Evolutionary conservation across 2,888 invertebrate genomes (phyloP).

Genomic region (Acheta domesticus): DNA sequence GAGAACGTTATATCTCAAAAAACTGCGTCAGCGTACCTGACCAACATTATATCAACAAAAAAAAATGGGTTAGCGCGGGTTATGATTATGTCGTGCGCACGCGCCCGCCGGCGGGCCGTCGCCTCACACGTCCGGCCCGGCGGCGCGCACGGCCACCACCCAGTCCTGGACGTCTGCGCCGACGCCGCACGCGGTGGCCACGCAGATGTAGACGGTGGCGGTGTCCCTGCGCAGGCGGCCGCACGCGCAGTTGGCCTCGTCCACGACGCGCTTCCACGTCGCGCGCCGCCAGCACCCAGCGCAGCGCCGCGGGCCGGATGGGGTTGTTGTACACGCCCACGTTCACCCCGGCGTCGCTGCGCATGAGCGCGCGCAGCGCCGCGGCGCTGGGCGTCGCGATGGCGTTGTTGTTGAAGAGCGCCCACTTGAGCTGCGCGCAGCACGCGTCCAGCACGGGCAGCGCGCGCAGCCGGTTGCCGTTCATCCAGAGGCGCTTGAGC

Average conservation of each 20-base stretch:
- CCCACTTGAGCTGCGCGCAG: neutral
- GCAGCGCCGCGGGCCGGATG: neutral
- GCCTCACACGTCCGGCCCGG: too few species aligned
- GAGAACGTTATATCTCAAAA: too few species aligned
- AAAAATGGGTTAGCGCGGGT: too few species aligned
- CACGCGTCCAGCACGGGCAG: neutral
- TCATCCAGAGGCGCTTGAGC: neutral
- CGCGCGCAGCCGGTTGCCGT: neutral
- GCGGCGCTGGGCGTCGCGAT: neutral
- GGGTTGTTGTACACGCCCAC: neutral
- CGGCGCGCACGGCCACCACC: neutral
- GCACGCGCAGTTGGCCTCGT: neutral
- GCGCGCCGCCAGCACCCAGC: neutral
- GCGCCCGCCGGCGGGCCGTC: too few species aligned
- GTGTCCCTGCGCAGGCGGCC: neutral
- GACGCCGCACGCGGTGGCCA: neutral
- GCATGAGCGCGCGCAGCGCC: neutral
- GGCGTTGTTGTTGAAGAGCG: neutral
- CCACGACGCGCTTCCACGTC: neutral
- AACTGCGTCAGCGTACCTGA: too few species aligned
- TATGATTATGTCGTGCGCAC: too few species aligned
- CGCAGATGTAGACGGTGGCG: neutral
- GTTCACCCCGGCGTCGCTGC: neutral
- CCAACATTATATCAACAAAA: too few species aligned
- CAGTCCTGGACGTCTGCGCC: neutral